phyloP scores from a whole-genome alignment of 2,797 vertebrate species.

The Sebastes dallii region DNA sequence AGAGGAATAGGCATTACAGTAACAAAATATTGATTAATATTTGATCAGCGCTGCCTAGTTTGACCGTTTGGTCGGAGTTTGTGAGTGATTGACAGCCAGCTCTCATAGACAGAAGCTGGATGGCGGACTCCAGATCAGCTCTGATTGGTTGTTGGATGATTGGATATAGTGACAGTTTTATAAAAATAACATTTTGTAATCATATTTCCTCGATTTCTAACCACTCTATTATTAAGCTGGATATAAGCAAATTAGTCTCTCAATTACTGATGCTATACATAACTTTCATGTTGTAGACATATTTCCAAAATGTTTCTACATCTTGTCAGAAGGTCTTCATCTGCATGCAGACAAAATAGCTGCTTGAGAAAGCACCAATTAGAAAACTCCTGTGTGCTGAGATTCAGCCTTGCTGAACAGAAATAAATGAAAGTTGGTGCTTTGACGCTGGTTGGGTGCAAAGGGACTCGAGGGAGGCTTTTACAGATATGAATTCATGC shows the following conservation, averaged over 20 bases:
- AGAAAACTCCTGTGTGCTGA: background rate
- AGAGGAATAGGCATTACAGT: too few relatives aligned
- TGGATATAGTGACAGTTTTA: too few relatives aligned
- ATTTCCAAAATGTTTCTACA: background rate
- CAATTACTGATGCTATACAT: background rate
- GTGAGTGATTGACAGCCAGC: too few relatives aligned
- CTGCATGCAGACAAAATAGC: background rate
- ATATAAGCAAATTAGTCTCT: background rate
- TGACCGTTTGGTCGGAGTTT: too few relatives aligned
- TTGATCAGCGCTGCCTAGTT: too few relatives aligned
- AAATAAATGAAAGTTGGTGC: background rate
- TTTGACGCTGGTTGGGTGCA: background rate
- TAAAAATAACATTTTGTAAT: too few relatives aligned
- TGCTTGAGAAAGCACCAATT: background rate
- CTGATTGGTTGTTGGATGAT: too few relatives aligned
- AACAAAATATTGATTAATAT: too few relatives aligned
- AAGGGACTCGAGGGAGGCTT: background rate
- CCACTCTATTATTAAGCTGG: too few relatives aligned
- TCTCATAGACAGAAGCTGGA: too few relatives aligned
- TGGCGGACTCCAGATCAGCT: too few relatives aligned
- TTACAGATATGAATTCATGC: background rate
- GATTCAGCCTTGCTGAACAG: background rate
- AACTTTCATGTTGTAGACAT: background rate
- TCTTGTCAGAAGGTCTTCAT: background rate
- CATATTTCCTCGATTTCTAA: too few relatives aligned